These are phyloP conservation scores for Leptestheria dahalacensis DNA, from an alignment of 1,140 invertebrate genomes.

Conservation along the genomic window DNA sequence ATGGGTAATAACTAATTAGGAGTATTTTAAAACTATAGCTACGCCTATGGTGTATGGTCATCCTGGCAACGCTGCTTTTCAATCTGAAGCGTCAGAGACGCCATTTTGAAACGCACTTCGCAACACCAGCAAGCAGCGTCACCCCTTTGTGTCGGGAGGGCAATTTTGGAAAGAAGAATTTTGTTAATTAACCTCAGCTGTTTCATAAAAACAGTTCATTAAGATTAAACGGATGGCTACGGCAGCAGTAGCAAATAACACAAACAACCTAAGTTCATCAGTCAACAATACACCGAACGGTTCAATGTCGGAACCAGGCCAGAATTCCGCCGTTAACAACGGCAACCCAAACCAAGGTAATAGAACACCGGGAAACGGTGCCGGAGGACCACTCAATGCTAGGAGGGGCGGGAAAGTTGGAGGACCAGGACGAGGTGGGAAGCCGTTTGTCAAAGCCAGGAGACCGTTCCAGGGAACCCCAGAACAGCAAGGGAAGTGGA, in stretches of 20 bases:
- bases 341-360: background rate
- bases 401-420: background rate
- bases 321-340: background rate
- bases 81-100: background rate
- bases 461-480: background rate
- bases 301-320: background rate
- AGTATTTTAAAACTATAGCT: too few relatives aligned
- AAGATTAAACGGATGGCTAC: background rate
- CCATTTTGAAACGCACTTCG: too few relatives aligned
- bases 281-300: background rate
- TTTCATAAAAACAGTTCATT: background rate
- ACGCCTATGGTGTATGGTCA: too few relatives aligned
- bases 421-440: background rate
- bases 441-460: background rate
- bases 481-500: background rate
- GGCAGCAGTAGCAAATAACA: background rate
- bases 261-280: background rate
- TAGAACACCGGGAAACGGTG: too few relatives aligned
- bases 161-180: too few relatives aligned
- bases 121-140: too few relatives aligned
- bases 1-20: too few relatives aligned
- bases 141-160: too few relatives aligned
- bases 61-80: background rate
- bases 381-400: too few relatives aligned
- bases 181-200: too few relatives aligned